These are phyloP conservation scores for Nysson spinosus DNA, from an alignment of 2,888 invertebrate species.

Conservation along the genomic window DNA sequence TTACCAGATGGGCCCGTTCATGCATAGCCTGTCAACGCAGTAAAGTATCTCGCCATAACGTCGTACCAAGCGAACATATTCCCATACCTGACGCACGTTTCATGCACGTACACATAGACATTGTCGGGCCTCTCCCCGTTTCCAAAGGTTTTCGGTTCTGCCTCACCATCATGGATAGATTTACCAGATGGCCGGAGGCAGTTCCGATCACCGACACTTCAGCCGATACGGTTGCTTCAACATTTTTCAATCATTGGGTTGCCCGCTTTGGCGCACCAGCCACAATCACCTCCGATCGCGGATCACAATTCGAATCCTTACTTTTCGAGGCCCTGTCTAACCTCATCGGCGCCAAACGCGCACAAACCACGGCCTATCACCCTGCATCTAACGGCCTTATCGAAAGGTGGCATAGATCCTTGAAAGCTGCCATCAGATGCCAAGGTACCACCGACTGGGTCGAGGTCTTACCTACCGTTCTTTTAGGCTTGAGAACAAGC, in stretches of 20 bases:
- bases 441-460: constrained; percentile 25
- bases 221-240: background rate
- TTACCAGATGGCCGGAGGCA: background rate
- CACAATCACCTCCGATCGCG: background rate
- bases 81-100: no score
- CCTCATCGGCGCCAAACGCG: constrained; percentile 6
- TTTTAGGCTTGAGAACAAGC: constrained; percentile 32
- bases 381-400: constrained; percentile 47
- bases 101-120: background rate
- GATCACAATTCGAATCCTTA: background rate
- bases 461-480: constrained; percentile 22
- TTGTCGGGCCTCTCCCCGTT: background rate
- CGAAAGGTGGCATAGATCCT: constrained; percentile 39
- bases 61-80: no score
- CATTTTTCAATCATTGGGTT: background rate
- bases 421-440: constrained; percentile 44
- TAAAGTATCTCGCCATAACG: no score
- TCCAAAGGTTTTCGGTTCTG: background rate
- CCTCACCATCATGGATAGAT: background rate
- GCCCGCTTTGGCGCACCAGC: background rate
- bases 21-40: no score
- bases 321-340: background rate
- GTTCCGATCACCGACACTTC: background rate
- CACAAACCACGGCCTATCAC: constrained; percentile 12
- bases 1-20: no score